Evolutionary conservation across 2,113 vertebrate species (phyloP).

Genomic region (Oreotragus oreotragus): DNA sequence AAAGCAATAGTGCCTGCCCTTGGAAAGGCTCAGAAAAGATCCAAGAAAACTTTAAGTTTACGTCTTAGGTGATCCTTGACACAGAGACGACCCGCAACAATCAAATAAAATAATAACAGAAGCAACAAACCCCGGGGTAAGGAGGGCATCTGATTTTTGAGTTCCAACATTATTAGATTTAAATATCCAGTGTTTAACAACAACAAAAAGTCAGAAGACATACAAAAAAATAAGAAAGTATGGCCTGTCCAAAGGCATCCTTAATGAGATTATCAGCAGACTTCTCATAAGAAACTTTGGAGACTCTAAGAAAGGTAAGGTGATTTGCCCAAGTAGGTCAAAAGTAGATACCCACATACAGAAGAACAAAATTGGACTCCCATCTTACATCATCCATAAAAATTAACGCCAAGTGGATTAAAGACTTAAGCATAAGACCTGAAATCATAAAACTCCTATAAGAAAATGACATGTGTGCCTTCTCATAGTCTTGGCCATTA

Average conservation of each 20-base stretch:
- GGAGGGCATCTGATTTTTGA: neutral
- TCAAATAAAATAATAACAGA: neutral
- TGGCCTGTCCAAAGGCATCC: neutral
- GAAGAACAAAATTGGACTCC: neutral
- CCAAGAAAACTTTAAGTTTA: neutral
- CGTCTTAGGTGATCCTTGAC: neutral
- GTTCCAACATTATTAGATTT: neutral
- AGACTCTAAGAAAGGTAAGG: too few relatives aligned
- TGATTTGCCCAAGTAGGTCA: too few relatives aligned
- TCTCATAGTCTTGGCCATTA: neutral
- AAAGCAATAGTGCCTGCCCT: neutral
- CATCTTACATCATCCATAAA: neutral
- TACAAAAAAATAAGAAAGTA: neutral
- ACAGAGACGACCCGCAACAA: neutral
- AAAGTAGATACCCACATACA: neutral
- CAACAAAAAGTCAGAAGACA: neutral
- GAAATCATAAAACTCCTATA: neutral
- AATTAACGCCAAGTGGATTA: neutral
- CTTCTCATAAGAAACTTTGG: neutral
- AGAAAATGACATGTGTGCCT: neutral
- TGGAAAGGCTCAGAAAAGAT: neutral
- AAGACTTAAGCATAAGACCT: neutral
- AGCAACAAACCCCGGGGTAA: neutral
- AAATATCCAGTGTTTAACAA: neutral
- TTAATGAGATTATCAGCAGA: neutral